Conservation (phyloP, 2,113 vertebrate species). For the Cisticola juncidis region DNA sequence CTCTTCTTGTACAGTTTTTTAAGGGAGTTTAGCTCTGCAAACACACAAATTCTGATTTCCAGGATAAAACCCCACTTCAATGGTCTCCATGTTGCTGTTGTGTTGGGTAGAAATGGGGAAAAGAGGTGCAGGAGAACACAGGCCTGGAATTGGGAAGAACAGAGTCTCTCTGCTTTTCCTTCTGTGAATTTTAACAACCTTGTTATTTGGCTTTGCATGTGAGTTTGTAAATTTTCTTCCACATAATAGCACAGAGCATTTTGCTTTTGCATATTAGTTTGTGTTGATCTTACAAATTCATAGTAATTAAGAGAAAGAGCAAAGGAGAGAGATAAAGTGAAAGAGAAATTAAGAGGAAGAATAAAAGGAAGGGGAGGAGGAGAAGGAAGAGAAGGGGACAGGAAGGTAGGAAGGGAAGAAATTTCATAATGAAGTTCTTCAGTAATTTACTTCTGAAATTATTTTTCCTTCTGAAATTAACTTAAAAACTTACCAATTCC, state of each 20-base stretch:
- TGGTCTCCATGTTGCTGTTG: rapidly evolving
- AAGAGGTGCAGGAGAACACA: not conserved
- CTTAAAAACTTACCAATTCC: not conserved
- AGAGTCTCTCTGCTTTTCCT: not conserved
- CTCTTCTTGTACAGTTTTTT: not conserved
- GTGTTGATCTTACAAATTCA: not conserved
- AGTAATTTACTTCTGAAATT: not conserved
- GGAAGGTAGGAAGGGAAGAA: not conserved
- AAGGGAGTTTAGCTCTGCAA: not conserved
- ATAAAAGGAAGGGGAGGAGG: not conserved
- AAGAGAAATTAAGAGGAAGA: not conserved
- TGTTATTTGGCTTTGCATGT: not conserved
- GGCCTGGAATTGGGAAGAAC: not conserved
- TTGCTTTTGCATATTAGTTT: not conserved
- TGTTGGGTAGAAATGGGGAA: not conserved
- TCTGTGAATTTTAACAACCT: not conserved
- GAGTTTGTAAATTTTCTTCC: not conserved
- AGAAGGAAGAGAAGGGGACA: not conserved
- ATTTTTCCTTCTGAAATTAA: not conserved
- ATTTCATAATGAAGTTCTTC: not conserved
- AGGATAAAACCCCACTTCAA: not conserved
- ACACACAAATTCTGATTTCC: not conserved
- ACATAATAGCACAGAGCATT: not conserved
- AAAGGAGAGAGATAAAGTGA: not conserved
- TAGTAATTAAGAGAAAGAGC: not conserved